phyloP scores from a whole-genome alignment of 2,113 vertebrate species.

The Trematomus loennbergii region DNA sequence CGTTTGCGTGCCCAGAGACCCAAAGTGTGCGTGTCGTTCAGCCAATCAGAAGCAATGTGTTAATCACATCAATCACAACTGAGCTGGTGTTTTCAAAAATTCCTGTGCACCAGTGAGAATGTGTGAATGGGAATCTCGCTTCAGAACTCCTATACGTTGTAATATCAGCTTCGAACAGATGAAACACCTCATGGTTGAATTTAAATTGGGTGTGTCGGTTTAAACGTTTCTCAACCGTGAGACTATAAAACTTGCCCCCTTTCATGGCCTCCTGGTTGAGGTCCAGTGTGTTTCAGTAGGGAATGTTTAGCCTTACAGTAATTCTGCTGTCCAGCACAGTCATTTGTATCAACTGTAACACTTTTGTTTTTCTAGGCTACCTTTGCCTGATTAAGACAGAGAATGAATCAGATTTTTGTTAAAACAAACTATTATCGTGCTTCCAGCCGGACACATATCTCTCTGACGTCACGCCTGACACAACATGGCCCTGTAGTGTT shows the following conservation, averaged over 20 bases:
- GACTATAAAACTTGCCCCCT: not conserved
- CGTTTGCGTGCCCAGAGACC: not conserved
- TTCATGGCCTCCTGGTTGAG: slow-evolving; percentile 32
- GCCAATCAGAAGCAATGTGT: slow-evolving; percentile 1
- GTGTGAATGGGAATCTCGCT: not conserved
- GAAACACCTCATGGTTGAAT: not conserved
- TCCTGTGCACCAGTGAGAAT: not conserved
- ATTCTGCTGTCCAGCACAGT: slow-evolving; percentile 21
- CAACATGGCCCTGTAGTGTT: not conserved
- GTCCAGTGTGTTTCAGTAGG: slow-evolving; percentile 34
- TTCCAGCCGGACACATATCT: not conserved
- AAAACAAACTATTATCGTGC: not conserved
- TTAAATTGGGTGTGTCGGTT: not conserved
- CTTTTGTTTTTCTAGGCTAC: no score
- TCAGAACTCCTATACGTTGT: not conserved
- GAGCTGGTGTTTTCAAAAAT: slow-evolving; percentile 6
- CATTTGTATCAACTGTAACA: not conserved
- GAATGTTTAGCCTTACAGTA: slow-evolving; percentile 27
- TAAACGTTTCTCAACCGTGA: not conserved
- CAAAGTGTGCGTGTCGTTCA: not conserved
- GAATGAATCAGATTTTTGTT: not conserved
- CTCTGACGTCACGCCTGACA: not conserved
- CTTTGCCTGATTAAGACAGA: not conserved
- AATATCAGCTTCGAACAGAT: not conserved
- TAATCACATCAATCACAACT: slow-evolving; percentile 27